phyloP scores from a whole-genome alignment of 2,113 vertebrate genomes.

The Anhinga anhinga region DNA sequence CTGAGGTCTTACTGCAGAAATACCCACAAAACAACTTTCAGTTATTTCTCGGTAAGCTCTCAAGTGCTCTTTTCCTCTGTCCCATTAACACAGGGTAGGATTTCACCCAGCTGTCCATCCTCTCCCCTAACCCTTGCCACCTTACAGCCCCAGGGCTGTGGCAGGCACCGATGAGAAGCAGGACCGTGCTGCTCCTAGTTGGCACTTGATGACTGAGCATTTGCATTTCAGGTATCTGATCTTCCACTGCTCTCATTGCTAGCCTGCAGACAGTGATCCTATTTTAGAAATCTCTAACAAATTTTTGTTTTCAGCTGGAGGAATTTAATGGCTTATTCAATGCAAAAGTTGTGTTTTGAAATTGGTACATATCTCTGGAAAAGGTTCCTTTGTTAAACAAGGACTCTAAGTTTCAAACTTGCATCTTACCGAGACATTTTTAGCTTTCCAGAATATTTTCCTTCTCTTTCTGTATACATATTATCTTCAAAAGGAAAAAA shows the following conservation, averaged over 20 bases:
- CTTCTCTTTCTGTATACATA: not conserved
- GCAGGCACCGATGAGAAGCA: accelerated
- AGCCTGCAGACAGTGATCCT: accelerated
- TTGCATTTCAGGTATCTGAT: not conserved
- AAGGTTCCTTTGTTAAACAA: not conserved
- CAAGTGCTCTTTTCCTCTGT: too few species aligned
- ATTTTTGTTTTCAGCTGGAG: not conserved
- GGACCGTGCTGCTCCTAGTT: not conserved
- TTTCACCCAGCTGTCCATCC: not conserved
- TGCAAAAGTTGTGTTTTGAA: not conserved
- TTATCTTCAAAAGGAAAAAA: not conserved
- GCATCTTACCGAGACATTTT: not conserved
- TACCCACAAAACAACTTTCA: not conserved
- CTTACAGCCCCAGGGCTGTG: accelerated
- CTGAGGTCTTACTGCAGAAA: not conserved
- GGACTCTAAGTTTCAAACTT: not conserved
- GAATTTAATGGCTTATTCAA: not conserved
- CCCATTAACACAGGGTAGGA: not conserved
- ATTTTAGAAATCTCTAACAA: not conserved
- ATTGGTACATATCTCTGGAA: not conserved
- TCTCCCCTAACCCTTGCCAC: not conserved
- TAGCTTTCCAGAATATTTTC: not conserved
- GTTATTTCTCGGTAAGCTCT: not conserved
- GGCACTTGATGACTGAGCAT: accelerated
- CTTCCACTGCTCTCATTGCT: not conserved